Evolutionary conservation across 2,113 vertebrate genomes (phyloP).

Genomic region (Hyperopisus bebe): DNA sequence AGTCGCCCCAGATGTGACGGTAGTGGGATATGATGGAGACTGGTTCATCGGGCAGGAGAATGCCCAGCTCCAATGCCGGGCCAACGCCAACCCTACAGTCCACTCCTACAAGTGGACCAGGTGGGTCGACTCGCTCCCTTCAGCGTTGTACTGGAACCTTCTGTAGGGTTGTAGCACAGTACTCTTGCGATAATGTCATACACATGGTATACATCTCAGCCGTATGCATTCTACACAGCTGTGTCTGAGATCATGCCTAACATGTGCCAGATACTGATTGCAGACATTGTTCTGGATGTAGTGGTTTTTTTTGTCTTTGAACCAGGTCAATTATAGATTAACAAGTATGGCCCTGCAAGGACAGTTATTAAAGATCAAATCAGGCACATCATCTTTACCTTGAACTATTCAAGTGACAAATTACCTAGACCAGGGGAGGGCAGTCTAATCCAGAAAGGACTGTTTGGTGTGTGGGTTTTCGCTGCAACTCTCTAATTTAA

Average conservation of each 20-base stretch:
- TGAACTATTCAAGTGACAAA: not conserved
- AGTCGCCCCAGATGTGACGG: conserved; percentile 90
- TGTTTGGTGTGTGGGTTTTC: too few relatives aligned
- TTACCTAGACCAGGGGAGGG: not conserved
- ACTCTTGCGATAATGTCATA: not conserved
- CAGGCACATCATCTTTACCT: not conserved
- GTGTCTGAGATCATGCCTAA: not conserved
- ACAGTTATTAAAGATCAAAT: not conserved
- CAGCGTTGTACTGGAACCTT: not conserved
- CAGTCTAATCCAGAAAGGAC: too few relatives aligned
- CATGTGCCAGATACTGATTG: conserved; percentile 3
- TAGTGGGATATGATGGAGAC: conserved; percentile 90
- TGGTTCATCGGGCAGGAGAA: conserved; percentile 87
- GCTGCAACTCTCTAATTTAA: too few relatives aligned
- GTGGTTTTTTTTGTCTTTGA: not conserved
- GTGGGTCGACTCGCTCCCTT: conserved; percentile 30
- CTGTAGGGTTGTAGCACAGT: not conserved
- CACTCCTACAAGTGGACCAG: conserved; percentile 71
- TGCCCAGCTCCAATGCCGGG: conserved; percentile 87
- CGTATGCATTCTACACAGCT: not conserved
- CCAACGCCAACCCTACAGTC: conserved; percentile 86
- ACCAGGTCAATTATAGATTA: too few relatives aligned
- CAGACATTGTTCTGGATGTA: not conserved
- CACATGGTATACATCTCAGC: not conserved
- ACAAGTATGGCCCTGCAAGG: too few relatives aligned